Conservation (phyloP, 2,113 vertebrate genomes). For the Suncus etruscus region DNA sequence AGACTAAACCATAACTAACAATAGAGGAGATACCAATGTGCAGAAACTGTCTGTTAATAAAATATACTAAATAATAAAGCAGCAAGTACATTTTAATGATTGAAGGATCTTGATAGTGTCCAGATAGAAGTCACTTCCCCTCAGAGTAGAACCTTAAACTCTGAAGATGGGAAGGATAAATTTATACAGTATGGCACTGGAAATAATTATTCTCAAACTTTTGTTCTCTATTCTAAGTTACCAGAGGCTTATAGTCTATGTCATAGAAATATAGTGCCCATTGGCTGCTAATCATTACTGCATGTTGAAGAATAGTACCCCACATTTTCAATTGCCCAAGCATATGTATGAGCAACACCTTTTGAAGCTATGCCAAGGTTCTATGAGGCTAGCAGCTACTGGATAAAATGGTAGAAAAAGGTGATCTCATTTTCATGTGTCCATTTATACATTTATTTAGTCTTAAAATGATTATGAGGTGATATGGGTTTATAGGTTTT, state of each 20-base stretch:
- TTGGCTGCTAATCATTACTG: background rate
- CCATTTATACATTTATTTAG: background rate
- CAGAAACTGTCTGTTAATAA: background rate
- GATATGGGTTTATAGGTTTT: background rate
- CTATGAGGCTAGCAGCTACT: background rate
- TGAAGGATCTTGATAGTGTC: background rate
- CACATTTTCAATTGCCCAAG: background rate
- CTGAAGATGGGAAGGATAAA: background rate
- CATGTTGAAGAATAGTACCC: background rate
- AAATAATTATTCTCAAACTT: background rate
- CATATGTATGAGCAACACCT: background rate
- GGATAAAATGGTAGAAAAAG: background rate
- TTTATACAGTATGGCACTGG: background rate
- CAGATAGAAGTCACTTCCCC: background rate
- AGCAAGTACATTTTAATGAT: background rate
- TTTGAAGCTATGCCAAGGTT: background rate
- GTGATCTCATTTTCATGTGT: background rate
- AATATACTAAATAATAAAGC: background rate
- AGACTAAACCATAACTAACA: background rate
- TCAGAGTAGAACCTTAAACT: background rate
- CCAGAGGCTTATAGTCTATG: background rate
- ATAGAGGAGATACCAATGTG: background rate
- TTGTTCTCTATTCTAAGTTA: background rate
- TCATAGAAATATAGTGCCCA: background rate
- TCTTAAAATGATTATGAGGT: background rate